phyloP scores from a whole-genome alignment of 1,140 invertebrate genomes.

The Paramacrobiotus metropolitanus region DNA sequence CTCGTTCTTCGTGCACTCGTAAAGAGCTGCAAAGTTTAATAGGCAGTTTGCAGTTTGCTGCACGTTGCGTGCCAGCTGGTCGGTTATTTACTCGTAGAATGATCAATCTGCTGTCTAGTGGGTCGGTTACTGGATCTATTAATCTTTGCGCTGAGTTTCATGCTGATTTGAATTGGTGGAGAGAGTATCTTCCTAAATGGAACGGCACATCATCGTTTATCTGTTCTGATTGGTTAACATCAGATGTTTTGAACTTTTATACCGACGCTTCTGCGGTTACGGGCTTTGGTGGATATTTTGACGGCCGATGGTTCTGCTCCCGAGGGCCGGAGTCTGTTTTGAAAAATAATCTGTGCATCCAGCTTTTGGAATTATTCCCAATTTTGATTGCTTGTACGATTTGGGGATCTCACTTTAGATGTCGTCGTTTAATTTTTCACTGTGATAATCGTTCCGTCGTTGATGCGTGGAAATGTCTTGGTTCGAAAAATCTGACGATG shows the following conservation, averaged over 20 bases:
- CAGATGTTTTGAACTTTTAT: neutral
- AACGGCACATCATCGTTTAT: neutral
- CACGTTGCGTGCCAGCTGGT: neutral
- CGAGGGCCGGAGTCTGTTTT: neutral
- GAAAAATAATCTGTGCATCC: neutral
- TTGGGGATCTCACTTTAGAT: neutral
- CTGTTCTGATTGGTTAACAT: neutral
- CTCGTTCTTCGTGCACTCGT: neutral
- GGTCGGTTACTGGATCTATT: neutral
- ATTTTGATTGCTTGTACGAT: neutral
- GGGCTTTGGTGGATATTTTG: neutral
- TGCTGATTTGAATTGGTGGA: neutral
- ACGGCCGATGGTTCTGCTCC: neutral
- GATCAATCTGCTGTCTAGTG: neutral
- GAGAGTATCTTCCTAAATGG: neutral
- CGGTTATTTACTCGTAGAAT: neutral
- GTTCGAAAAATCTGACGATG: neutral
- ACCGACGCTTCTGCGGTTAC: neutral
- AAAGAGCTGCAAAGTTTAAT: neutral
- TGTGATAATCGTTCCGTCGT: neutral
- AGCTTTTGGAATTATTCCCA: neutral
- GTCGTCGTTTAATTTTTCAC: neutral
- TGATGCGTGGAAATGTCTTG: neutral
- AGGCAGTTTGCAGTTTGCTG: neutral
- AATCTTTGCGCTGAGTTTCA: neutral